Evolutionary conservation across 2,113 vertebrate genomes (phyloP).

Genomic region (Spea bombifrons): DNA sequence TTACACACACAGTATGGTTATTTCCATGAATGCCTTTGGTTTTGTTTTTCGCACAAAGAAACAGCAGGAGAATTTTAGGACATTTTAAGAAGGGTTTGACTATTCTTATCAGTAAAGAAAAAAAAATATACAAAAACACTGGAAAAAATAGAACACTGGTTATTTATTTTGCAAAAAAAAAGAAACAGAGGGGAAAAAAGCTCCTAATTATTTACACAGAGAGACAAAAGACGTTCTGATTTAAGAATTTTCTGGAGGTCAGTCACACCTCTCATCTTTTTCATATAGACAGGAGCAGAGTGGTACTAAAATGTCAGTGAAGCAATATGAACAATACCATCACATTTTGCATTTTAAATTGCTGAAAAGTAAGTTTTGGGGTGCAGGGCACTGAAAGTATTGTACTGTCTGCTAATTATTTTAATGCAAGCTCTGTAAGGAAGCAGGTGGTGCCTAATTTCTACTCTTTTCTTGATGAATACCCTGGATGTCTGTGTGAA

Average conservation of each 20-base stretch:
- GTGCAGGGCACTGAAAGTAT: slow-evolving; percentile 48
- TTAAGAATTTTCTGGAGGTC: slow-evolving; percentile 11
- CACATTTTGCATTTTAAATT: slow-evolving; percentile 66
- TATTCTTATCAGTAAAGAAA: slow-evolving; percentile 66
- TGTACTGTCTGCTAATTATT: slow-evolving; percentile 25
- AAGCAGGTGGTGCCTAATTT: slow-evolving; percentile 50
- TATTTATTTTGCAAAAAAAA: slow-evolving; percentile 48
- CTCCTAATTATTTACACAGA: slow-evolving; percentile 28
- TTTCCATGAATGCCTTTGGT: not conserved
- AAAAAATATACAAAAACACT: slow-evolving; percentile 51
- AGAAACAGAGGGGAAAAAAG: slow-evolving; percentile 17
- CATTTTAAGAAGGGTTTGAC: slow-evolving; percentile 61
- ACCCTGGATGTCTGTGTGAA: slow-evolving; percentile 57
- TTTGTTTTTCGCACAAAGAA: slow-evolving; percentile 60
- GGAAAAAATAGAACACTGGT: slow-evolving; percentile 40
- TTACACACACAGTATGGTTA: not conserved
- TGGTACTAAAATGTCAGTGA: slow-evolving; percentile 63
- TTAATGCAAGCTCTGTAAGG: slow-evolving; percentile 55
- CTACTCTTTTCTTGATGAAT: slow-evolving; percentile 53
- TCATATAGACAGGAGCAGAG: slow-evolving; percentile 63
- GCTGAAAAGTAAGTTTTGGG: slow-evolving; percentile 59
- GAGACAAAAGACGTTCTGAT: slow-evolving; percentile 25
- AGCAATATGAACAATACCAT: slow-evolving; percentile 69
- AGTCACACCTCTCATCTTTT: slow-evolving; percentile 4
- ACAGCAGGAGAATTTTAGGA: slow-evolving; percentile 49